Percentiles rank a stretch among this genome's conserved stretches.
Conservation (phyloP, 2,113 vertebrate species). For the Thinocorus orbignyianus region DNA sequence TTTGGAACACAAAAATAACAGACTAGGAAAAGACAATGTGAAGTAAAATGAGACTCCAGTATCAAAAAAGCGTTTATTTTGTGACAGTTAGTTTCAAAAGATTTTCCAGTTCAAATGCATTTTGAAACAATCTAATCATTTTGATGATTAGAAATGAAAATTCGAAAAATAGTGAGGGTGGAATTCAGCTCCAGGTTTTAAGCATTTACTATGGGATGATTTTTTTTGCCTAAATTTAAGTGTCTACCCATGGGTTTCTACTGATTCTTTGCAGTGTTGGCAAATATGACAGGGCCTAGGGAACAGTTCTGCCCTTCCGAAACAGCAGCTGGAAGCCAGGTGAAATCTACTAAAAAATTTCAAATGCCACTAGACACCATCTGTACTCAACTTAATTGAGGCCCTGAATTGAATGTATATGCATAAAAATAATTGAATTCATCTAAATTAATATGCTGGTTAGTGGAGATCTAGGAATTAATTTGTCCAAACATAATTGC, state of each 20-base stretch:
- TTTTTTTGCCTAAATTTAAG: background rate
- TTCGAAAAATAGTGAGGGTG: fast-evolving
- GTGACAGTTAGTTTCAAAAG: background rate
- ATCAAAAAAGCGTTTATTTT: background rate
- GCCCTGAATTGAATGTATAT: background rate
- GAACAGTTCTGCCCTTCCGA: background rate
- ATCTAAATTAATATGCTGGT: background rate
- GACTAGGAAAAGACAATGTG: background rate
- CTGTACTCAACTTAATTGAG: background rate
- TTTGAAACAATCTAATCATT: background rate
- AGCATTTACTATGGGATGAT: background rate
- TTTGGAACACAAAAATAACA: background rate
- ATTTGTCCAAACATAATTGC: background rate
- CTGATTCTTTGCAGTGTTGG: background rate
- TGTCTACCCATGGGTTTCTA: background rate
- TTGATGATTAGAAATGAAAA: background rate
- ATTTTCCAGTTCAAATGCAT: background rate
- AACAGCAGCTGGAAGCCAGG: background rate
- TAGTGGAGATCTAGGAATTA: background rate
- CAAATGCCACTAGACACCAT: background rate
- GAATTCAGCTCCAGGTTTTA: background rate
- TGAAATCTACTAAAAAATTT: background rate
- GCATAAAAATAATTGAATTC: background rate
- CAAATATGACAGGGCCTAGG: background rate
- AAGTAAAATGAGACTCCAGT: background rate